Conservation (phyloP, 2,797 vertebrate genomes). For the Fringilla coelebs region DNA sequence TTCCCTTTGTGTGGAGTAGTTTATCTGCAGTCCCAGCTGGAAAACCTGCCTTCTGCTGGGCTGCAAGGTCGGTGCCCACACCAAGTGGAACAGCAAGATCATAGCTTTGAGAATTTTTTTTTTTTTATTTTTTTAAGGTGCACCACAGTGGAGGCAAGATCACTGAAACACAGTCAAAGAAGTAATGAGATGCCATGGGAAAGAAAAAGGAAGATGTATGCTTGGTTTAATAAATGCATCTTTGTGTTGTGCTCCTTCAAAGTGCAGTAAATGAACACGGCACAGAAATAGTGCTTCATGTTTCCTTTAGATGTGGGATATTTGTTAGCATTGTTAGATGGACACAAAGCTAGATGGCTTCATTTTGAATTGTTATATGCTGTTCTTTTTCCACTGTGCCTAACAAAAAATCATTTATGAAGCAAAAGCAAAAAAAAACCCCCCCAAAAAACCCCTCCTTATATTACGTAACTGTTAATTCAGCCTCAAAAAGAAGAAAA, state of each 20-base stretch:
- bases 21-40: background rate
- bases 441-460: background rate
- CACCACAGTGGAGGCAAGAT: background rate
- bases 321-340: slow-evolving; percentile 24
- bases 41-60: background rate
- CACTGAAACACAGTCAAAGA: background rate
- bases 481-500: slow-evolving; percentile 1
- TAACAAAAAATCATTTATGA: slow-evolving; percentile 48
- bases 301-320: slow-evolving; percentile 6
- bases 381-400: slow-evolving; percentile 37
- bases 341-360: slow-evolving; percentile 52
- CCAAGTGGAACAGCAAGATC: background rate
- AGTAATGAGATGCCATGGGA: background rate
- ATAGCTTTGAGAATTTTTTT: background rate
- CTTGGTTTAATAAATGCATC: background rate
- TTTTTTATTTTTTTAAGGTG: background rate
- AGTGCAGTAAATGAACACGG: background rate
- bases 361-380: slow-evolving; percentile 22
- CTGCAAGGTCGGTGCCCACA: background rate
- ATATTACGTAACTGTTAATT: slow-evolving; percentile 40
- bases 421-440: background rate
- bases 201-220: background rate
- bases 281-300: background rate
- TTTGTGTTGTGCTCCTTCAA: background rate
- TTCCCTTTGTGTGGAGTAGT: background rate